Evolutionary conservation across 1,140 invertebrate species (phyloP).

Genomic region (Pseudomyrmex flavicornis): DNA sequence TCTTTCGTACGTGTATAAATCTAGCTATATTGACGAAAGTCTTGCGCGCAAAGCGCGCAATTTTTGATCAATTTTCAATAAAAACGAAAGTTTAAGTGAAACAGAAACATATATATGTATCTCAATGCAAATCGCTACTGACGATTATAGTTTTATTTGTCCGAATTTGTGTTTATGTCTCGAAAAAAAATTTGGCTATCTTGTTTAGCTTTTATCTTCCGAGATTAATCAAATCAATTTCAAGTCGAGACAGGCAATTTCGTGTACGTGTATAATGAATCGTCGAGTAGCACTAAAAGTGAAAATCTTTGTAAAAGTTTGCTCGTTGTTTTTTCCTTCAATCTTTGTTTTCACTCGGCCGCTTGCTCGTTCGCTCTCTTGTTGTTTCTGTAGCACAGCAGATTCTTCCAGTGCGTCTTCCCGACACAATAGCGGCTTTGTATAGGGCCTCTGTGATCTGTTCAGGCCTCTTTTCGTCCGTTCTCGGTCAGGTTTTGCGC

Average conservation of each 20-base stretch:
- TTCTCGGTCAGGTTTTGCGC: neutral
- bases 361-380: neutral
- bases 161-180: neutral
- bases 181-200: slow-evolving; percentile 12
- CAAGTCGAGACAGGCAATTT: slow-evolving; percentile 18
- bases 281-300: neutral
- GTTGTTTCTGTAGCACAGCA: slow-evolving; percentile 11
- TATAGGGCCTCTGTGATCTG: slow-evolving; percentile 51
- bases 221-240: slow-evolving; percentile 35
- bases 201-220: neutral
- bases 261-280: slow-evolving; percentile 34
- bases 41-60: neutral
- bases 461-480: slow-evolving; percentile 25
- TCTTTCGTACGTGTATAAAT: slow-evolving; percentile 1
- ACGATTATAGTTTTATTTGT: neutral
- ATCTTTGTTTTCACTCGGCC: neutral
- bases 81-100: neutral
- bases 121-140: neutral
- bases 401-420: slow-evolving; percentile 42
- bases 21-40: neutral
- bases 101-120: neutral
- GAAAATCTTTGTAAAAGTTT: slow-evolving; percentile 40
- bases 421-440: slow-evolving; percentile 67
- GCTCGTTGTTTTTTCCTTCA: slow-evolving; percentile 16
- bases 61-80: neutral